A percentile compares a stretch with the other conserved stretches of the same genome.
Conservation (phyloP, 2,888 invertebrate species). For the Adelognathus sp. region DNA sequence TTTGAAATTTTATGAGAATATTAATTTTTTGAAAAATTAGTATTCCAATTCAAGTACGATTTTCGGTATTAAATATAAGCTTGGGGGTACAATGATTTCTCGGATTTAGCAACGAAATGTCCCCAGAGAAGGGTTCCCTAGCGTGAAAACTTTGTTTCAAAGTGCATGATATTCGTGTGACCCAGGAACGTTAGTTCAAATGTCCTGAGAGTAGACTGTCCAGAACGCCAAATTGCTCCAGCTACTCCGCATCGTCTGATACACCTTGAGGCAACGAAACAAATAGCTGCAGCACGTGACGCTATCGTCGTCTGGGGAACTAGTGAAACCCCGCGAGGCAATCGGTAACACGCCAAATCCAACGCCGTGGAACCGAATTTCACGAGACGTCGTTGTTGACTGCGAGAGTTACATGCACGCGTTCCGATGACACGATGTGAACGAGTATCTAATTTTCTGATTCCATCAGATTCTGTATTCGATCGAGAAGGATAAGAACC, state of each 20-base stretch:
- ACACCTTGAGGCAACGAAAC: background rate
- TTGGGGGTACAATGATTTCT: too few relatives aligned
- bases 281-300: background rate
- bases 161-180: too few relatives aligned
- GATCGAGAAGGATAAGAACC: constrained; percentile 16
- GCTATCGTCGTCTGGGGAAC: background rate
- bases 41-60: too few relatives aligned
- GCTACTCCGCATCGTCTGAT: background rate
- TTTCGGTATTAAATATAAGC: too few relatives aligned
- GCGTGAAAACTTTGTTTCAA: too few relatives aligned
- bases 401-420: background rate
- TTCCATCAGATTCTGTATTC: constrained; percentile 29
- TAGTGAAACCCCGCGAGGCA: constrained; percentile 3
- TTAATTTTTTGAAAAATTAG: too few relatives aligned
- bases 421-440: constrained; percentile 17
- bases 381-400: background rate
- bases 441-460: constrained; percentile 34
- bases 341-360: constrained; percentile 16
- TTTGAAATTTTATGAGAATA: too few relatives aligned
- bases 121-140: too few relatives aligned
- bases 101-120: too few relatives aligned
- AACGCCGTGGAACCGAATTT: constrained; percentile 8
- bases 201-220: background rate
- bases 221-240: background rate
- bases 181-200: too few relatives aligned